A percentile compares a stretch with the other conserved stretches of the same genome.
Conservation (phyloP, 2,888 invertebrate genomes). For the Bursaphelenchus okinawaensis region DNA sequence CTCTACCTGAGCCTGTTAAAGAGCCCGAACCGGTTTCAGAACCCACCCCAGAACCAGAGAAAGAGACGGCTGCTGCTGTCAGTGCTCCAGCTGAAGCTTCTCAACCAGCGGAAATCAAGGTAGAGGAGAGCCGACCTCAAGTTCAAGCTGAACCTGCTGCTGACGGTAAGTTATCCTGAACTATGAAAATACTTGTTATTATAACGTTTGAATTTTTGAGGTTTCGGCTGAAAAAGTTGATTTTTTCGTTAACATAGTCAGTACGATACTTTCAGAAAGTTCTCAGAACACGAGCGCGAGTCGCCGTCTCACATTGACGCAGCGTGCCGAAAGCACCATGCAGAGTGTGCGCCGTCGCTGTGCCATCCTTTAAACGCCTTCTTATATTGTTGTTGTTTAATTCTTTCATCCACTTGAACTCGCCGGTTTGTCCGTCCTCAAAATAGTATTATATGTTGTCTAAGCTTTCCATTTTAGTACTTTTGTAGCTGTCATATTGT, state of each 20-base stretch:
- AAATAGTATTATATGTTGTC: background rate
- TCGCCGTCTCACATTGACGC: background rate
- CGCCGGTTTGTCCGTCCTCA: background rate
- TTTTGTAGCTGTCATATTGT: background rate
- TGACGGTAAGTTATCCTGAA: background rate
- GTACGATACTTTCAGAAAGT: background rate
- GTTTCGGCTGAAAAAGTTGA: no score
- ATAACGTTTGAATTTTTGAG: no score
- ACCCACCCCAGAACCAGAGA: background rate
- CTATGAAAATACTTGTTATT: no score
- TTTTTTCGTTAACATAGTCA: no score
- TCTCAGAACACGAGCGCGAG: background rate
- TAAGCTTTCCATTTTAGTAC: background rate
- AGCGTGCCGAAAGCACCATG: background rate
- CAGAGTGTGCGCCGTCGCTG: background rate
- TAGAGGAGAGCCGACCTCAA: background rate
- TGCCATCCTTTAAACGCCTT: background rate
- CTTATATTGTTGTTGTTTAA: background rate
- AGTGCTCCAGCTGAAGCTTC: background rate
- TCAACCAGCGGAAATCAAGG: background rate
- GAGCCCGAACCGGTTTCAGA: background rate
- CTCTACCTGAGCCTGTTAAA: background rate
- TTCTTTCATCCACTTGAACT: background rate
- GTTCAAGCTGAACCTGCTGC: background rate
- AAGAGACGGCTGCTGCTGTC: no score